Evolutionary conservation across 2,888 invertebrate genomes (phyloP).

Genomic region (Conus canariensis): DNA sequence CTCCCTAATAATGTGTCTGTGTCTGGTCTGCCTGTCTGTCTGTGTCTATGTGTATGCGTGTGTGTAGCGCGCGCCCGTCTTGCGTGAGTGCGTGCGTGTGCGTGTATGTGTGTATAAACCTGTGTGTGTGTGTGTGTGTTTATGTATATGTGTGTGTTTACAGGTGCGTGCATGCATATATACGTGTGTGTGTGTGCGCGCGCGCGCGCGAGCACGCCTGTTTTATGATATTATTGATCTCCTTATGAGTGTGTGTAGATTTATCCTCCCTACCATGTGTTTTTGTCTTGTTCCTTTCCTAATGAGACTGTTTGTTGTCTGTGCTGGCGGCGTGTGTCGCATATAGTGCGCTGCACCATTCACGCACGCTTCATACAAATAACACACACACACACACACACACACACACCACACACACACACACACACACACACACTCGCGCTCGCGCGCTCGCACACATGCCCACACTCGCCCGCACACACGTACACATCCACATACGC

Average conservation of each 20-base stretch:
- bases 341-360: not conserved
- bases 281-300: too few species aligned
- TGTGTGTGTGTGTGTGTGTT: not conserved
- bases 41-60: too few species aligned
- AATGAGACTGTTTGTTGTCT: too few species aligned
- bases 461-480: not conserved
- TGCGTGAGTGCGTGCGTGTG: too few species aligned
- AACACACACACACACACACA: not conserved
- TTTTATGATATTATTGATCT: too few species aligned
- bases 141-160: not conserved
- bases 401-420: not conserved
- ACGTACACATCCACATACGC: slow-evolving; percentile 13
- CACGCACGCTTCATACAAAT: not conserved
- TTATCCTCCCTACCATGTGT: too few species aligned
- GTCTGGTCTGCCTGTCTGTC: too few species aligned
- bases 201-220: not conserved
- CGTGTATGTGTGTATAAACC: not conserved
- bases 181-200: not conserved
- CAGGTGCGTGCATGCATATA: not conserved
- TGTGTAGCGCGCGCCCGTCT: too few species aligned
- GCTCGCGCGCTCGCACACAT: not conserved
- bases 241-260: too few species aligned
- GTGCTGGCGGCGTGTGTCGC: too few species aligned
- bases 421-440: not conserved
- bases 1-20: too few species aligned